These are phyloP conservation scores for Diorhabda sublineata DNA, from an alignment of 1,140 invertebrate species.

Conservation along the genomic window DNA sequence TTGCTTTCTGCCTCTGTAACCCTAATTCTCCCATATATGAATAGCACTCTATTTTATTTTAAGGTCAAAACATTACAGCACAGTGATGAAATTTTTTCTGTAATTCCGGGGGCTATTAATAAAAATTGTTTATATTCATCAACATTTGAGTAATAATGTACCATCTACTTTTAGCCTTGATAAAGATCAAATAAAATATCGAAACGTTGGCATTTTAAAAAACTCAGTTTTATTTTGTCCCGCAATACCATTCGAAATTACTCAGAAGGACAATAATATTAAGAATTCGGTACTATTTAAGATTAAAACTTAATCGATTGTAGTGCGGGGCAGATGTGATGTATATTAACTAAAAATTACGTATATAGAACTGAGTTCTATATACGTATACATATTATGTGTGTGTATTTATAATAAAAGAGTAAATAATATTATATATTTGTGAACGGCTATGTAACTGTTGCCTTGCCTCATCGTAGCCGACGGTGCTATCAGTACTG, in stretches of 20 bases:
- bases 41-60: too few relatives aligned
- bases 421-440: neutral
- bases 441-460: neutral
- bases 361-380: neutral
- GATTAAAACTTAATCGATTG: neutral
- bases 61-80: too few relatives aligned
- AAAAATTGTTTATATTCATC: too few relatives aligned
- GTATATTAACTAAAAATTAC: neutral
- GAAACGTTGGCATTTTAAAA: too few relatives aligned
- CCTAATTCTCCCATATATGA: too few relatives aligned
- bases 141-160: too few relatives aligned
- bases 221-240: too few relatives aligned
- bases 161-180: too few relatives aligned
- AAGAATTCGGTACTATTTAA: neutral
- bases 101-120: too few relatives aligned
- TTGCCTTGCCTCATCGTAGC: neutral
- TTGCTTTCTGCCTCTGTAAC: too few relatives aligned
- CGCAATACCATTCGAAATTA: neutral
- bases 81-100: too few relatives aligned
- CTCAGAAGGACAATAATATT: neutral
- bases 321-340: neutral
- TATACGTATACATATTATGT: neutral
- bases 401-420: neutral
- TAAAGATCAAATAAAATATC: too few relatives aligned
- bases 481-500: neutral